Base-by-base conservation (phyloP, 2,797 vertebrate species). In the Arnoldichthys spilopterus region DNA sequence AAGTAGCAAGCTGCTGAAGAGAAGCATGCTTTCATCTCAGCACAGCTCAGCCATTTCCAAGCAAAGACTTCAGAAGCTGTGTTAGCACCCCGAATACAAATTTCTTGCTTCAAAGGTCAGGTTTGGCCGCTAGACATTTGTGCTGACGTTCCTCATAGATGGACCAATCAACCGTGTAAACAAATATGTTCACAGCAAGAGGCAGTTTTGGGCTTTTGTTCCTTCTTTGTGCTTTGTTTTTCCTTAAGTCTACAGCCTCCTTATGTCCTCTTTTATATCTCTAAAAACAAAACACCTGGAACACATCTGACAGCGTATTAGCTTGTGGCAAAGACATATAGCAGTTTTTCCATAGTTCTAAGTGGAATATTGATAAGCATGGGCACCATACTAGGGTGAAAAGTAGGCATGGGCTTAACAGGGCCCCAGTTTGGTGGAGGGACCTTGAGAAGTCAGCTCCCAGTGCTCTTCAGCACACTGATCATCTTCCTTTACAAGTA, bases 1-100 rank as follows among this genome's bases (percentile, higher is more conserved):
- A 91, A 92, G 91, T 84, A 84, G 85, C 85, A 85, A 89, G 88
- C 84, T 67, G 88, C 88, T 90, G 12, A 70, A 87, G 85, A 76
- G 86, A 62, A 40, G 22, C 6, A n/a, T 9, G 26, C 40, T 66
- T 73, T 53, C 51, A 13, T 73, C 43, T 43, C 34, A 73, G 49
- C 34, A 45, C 59, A 66, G 62, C 70, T 58, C 56, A 16, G 47
- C 37, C 16, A n/a, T 16, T 51, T 13, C 40, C 9, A 77, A 4
- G 30, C 18, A 54, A 59, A 67, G 24, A n/a, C 53, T 68, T 73
- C 28, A 67, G n/a, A 73, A 40, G 71, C 43, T 40, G 30, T 20
- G 12, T 28, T 61, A 22, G 61, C 61, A 53, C 32, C 34, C 22
- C 1, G 49, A 40, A 78, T 53, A 53, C 40, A 51, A 7, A 40